Conservation (phyloP, 2,113 vertebrate genomes). For the Bubo bubo region DNA sequence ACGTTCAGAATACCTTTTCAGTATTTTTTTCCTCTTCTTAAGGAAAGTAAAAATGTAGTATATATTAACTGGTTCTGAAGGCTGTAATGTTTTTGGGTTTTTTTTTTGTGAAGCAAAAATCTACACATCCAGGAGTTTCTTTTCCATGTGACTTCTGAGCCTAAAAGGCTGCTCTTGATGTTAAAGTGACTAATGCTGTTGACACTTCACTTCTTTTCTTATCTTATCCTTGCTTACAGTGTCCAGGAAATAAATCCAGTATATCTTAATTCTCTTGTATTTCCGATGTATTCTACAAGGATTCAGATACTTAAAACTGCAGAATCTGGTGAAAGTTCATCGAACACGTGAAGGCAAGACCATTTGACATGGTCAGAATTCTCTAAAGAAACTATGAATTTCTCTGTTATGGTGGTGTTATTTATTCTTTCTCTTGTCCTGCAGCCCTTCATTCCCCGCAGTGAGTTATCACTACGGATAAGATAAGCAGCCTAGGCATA, state of each 20-base stretch:
- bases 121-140: not conserved
- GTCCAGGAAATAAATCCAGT: not conserved
- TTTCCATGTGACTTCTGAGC: not conserved
- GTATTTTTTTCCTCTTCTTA: not conserved
- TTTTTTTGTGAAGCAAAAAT: not conserved
- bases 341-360: accelerated
- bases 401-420: not conserved
- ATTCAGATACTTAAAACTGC: not conserved
- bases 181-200: not conserved
- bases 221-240: not conserved
- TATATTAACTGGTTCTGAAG: not conserved
- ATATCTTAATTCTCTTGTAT: not conserved
- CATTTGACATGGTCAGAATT: not conserved
- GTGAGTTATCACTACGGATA: not conserved
- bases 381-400: not conserved
- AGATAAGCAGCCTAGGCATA: not conserved
- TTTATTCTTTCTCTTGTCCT: not conserved
- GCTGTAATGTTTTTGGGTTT: not conserved
- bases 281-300: not conserved
- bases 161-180: not conserved
- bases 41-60: not conserved
- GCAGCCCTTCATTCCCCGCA: not conserved
- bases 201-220: not conserved
- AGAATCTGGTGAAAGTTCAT: not conserved
- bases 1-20: not conserved